Evolutionary conservation across 1,140 invertebrate species (phyloP).

Genomic region (Diprion similis): DNA sequence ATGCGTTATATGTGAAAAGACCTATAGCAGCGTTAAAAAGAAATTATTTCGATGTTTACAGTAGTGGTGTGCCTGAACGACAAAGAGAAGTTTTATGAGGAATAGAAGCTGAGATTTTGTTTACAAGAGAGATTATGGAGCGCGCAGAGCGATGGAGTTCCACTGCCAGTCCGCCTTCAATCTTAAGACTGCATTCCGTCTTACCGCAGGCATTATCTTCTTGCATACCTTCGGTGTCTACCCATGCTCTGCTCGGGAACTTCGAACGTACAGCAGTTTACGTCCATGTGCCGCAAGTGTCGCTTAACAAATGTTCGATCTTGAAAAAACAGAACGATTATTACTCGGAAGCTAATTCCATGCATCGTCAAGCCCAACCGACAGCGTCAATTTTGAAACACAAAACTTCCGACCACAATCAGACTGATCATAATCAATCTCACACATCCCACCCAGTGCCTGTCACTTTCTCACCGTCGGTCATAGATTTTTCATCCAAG

Average conservation of each 20-base stretch:
- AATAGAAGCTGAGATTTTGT: constrained; percentile 69
- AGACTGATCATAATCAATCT: constrained; percentile 54
- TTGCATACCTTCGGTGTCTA: constrained; percentile 48
- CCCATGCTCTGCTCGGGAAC: constrained; percentile 40
- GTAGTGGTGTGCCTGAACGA: constrained; percentile 29
- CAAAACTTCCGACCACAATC: constrained; percentile 72
- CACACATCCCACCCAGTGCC: constrained; percentile 52
- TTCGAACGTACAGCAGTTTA: constrained; percentile 39
- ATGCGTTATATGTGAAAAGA: background rate
- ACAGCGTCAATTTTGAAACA: constrained; percentile 81
- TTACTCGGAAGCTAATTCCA: constrained; percentile 34
- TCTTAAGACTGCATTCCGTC: constrained; percentile 27
- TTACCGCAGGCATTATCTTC: constrained; percentile 38
- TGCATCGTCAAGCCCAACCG: constrained; percentile 52
- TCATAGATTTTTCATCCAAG: constrained; percentile 68
- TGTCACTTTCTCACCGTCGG: constrained; percentile 73
- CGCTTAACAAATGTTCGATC: constrained; percentile 44
- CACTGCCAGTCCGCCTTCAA: constrained; percentile 45
- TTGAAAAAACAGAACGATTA: constrained; percentile 52
- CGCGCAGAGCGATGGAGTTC: constrained; percentile 69
- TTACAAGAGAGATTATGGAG: constrained; percentile 73
- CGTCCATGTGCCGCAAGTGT: constrained; percentile 33
- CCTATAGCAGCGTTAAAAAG: background rate
- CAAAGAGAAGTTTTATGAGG: constrained; percentile 63
- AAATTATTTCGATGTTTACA: constrained; percentile 15